Base-by-base conservation (phyloP, 2,797 vertebrate species). In the Discoglossus pictus region DNA sequence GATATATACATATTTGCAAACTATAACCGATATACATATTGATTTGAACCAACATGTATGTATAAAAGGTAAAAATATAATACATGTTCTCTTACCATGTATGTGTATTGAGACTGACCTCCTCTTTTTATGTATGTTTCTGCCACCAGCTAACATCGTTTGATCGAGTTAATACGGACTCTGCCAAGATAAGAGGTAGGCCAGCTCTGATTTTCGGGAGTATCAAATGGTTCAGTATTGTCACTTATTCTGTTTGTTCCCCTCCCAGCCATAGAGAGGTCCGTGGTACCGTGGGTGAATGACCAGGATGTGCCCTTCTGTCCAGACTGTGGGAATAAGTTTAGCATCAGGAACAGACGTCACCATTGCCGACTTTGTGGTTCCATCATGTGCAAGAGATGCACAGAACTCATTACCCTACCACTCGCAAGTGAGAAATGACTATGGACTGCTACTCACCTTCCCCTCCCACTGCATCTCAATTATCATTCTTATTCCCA, bases 301-400 rank as follows among this genome's bases (percentile, higher is more conserved):
- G 96, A 99, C 75, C 93, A 95, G 4, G 97, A 99, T 12, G 97
- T 99, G 67, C 97, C 97, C 0, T 98, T 98, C 80, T 99, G 97
- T 77, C 97, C 97, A 0, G 97, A 99, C 81, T 99, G 97, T 15
- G 97, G 97, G 43, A 93, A 75, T 78, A 97, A 94, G 78, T 99
- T 99, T 82, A 94, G 89, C 78, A 91, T 99, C 21, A 90, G 95
- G 7, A 96, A 96, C 83, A 80, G 97, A 12, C 93, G 96, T 12
- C 97, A 99, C 80, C 97, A 99, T 76, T 99, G 97, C 78, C 95
- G 95, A 9, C 94, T 99, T 8, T 99, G 97, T 1, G 97, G 97
- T 1, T 99, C 97, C 20, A 98, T 99, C 61, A 99, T 99, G 96
- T 99, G 97, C 79, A 91, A 89, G 83, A 95, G 85, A 69, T 99